Conservation (phyloP, 2,113 vertebrate species). For the Machaerirhynchus nigripectus region DNA sequence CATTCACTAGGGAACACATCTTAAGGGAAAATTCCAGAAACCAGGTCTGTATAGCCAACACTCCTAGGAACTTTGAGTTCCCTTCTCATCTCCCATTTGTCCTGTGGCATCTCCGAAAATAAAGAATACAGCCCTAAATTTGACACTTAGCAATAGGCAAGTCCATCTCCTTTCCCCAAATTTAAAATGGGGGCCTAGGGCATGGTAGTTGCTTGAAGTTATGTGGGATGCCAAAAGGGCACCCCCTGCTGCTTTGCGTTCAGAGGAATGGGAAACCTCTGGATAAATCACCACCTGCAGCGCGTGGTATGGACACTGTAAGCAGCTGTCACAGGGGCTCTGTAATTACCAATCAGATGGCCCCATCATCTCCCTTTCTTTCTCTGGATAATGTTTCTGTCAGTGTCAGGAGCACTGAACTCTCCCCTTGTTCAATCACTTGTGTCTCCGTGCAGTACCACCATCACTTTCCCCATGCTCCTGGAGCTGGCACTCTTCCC, state of each 20-base stretch:
- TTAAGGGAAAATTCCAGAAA: conserved; percentile 4
- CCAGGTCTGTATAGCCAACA: background rate
- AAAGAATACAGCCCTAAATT: background rate
- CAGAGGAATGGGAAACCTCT: conserved; percentile 48
- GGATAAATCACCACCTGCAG: conserved; percentile 65
- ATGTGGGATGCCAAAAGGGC: conserved; percentile 7
- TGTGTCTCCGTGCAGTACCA: background rate
- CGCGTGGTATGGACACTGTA: background rate
- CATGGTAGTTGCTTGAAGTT: conserved; percentile 31
- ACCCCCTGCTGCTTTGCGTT: conserved; percentile 31
- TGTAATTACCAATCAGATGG: conserved; percentile 67
- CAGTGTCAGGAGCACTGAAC: conserved; percentile 46
- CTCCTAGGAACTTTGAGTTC: background rate
- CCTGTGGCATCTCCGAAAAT: background rate
- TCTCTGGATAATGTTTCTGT: conserved; percentile 51
- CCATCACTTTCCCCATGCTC: background rate
- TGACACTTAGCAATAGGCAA: background rate
- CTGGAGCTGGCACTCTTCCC: background rate
- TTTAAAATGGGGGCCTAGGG: conserved; percentile 1
- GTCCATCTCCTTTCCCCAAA: background rate
- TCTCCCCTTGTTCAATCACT: background rate
- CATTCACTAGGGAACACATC: background rate
- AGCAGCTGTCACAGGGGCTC: conserved; percentile 50
- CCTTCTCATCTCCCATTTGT: background rate
- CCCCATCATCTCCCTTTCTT: conserved; percentile 40